Conservation (phyloP, 2,113 vertebrate genomes). For the Baryphthengus martii region DNA sequence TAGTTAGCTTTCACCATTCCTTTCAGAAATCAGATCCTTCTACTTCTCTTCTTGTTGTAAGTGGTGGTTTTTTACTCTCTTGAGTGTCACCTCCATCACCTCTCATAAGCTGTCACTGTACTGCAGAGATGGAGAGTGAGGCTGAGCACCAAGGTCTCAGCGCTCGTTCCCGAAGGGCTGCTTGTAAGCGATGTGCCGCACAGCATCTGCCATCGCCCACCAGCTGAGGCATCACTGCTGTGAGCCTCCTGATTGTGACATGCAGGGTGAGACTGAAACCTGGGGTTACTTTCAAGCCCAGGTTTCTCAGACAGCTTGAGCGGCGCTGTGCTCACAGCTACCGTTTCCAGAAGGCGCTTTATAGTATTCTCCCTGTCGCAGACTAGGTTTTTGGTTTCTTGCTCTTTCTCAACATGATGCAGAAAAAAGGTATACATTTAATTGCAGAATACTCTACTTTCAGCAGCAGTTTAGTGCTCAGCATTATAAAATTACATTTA, state of each 20-base stretch:
- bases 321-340: background rate
- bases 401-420: background rate
- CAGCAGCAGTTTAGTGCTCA: background rate
- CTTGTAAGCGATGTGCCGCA: background rate
- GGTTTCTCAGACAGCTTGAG: background rate
- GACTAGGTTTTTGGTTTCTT: background rate
- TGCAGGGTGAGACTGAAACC: background rate
- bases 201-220: background rate
- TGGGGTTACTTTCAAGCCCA: background rate
- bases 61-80: background rate
- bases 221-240: background rate
- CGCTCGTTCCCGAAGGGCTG: background rate
- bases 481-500: constrained; percentile 28
- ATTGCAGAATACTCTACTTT: background rate
- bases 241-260: background rate
- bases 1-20: background rate
- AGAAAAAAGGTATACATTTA: constrained; percentile 12
- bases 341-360: background rate
- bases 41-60: background rate
- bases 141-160: background rate
- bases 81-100: background rate
- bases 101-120: background rate
- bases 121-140: background rate
- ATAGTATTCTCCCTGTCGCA: accelerated
- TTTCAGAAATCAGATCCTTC: background rate